A percentile compares a stretch with the other conserved stretches of the same genome.
Conservation (phyloP, 2,888 invertebrate genomes). For the Rutpela maculata region DNA sequence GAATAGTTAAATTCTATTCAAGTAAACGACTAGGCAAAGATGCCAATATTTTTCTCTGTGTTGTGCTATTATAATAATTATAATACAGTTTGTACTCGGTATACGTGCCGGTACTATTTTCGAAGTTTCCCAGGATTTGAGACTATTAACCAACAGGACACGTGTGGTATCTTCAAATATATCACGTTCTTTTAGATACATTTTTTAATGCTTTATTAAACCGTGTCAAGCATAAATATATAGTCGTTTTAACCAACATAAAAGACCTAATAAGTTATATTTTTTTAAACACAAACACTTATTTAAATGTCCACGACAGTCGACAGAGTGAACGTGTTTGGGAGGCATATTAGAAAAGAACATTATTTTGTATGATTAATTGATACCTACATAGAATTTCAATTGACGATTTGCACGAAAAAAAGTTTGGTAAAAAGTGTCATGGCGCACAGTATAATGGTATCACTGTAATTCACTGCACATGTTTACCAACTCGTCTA, state of each 20-base stretch:
- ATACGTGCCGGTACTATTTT: too few species aligned
- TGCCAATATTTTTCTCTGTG: too few species aligned
- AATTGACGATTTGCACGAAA: too few species aligned
- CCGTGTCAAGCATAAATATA: not conserved
- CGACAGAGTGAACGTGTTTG: not conserved
- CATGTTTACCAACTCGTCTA: too few species aligned
- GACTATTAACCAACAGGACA: constrained; percentile 9
- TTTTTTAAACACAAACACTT: not conserved
- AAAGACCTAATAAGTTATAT: not conserved
- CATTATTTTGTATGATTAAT: not conserved
- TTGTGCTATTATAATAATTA: too few species aligned
- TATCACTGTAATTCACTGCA: too few species aligned
- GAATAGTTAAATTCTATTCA: too few species aligned
- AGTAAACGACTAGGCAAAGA: too few species aligned
- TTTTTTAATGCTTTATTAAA: not conserved
- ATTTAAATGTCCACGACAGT: not conserved
- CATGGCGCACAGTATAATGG: too few species aligned
- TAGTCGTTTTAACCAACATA: not conserved
- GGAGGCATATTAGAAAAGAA: not conserved
- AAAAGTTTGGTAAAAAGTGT: too few species aligned
- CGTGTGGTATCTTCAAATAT: not conserved
- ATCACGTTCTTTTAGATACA: constrained; percentile 21
- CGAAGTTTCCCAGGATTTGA: not conserved
- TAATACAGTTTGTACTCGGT: too few species aligned
- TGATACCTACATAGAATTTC: not conserved